Conservation (phyloP, 2,113 vertebrate species). For the Eclectus roratus region DNA sequence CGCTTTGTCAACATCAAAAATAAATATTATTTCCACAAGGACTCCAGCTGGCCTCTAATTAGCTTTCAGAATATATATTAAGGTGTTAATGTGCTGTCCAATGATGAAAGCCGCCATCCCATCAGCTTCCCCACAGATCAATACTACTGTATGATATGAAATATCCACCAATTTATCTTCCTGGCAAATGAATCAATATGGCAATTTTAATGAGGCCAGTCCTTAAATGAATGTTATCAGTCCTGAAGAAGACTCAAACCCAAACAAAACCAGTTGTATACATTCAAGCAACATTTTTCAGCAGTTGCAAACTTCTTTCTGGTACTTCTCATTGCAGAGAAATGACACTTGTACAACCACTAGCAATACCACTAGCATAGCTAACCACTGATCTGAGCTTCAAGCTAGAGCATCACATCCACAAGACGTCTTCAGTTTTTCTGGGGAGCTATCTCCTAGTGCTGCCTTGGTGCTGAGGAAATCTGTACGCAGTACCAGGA, state of each 20-base stretch:
- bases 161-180: conserved; percentile 46
- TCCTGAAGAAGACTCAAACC: background rate
- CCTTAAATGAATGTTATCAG: conserved; percentile 19
- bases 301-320: background rate
- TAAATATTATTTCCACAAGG: conserved; percentile 20
- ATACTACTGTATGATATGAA: background rate
- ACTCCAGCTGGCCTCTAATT: conserved; percentile 45
- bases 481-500: background rate
- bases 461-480: background rate
- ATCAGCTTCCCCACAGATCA: conserved; percentile 11
- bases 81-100: conserved; percentile 27
- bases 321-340: background rate
- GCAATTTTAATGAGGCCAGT: conserved; percentile 36
- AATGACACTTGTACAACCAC: background rate
- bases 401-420: background rate
- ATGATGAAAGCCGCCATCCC: conserved; percentile 9
- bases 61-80: conserved; percentile 48
- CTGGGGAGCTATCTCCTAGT: background rate
- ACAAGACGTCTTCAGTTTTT: background rate
- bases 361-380: background rate
- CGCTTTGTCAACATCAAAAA: conserved; percentile 37
- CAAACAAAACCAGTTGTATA: background rate
- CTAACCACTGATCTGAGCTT: background rate
- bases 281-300: background rate
- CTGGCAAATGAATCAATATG: conserved; percentile 49